Conservation (phyloP, 2,113 vertebrate species). For the cat (Felis catus) region DNA sequence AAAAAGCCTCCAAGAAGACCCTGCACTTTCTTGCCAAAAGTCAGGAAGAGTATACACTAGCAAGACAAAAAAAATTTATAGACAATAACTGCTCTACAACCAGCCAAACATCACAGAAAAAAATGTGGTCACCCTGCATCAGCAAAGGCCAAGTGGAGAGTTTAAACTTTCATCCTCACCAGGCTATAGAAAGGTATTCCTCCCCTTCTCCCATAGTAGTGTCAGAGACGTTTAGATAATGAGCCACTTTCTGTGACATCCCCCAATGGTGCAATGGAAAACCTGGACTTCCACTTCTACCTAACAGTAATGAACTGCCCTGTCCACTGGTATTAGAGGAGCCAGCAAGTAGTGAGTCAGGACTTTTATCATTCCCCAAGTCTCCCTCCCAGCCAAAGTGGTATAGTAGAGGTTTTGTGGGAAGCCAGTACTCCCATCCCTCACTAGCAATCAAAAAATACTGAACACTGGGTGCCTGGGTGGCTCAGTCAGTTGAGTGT, state of each 20-base stretch:
- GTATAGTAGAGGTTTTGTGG: neutral
- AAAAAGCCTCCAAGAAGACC: neutral
- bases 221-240: neutral
- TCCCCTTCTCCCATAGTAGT: neutral
- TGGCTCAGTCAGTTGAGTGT: no score
- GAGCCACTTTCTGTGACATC: neutral
- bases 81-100: neutral
- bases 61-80: neutral
- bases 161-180: neutral
- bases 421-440: neutral
- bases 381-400: neutral
- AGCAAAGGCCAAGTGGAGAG: neutral
- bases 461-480: neutral
- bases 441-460: neutral
- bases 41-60: neutral
- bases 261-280: neutral
- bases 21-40: neutral
- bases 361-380: neutral
- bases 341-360: neutral
- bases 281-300: neutral
- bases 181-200: neutral
- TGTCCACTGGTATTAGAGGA: neutral
- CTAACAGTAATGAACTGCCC: neutral
- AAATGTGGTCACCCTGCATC: neutral
- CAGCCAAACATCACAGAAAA: neutral